Base-by-base conservation (phyloP, 2,888 invertebrate species). In the Altica lythri region DNA sequence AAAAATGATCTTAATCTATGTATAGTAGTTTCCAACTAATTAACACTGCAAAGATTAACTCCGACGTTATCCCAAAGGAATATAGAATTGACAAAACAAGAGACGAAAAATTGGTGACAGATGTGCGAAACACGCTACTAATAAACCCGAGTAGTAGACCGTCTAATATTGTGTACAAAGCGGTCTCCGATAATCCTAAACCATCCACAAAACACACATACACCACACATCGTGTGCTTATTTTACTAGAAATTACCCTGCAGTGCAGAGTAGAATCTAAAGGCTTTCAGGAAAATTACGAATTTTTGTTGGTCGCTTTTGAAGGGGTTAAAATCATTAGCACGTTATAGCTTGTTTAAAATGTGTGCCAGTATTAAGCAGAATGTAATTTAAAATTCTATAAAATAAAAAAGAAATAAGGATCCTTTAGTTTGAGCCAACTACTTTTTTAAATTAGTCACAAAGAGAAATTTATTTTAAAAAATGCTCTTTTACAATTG, bases 291-390 rank as follows among this genome's bases (percentile, higher is more conserved):
- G 35, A 37, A 53, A 53, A 48, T 53, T 48, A 47, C 42, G 43
- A 53, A 47, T 48, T 53, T 47, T 48, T 47, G 53, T 47, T 53
- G 47, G 53, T 53, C 47, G 25, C 42, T 18, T 53, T 53, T 18
- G 27, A 27, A 22, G 9, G 37, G 22, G 43, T 43, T 35, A 34
- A 43, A 53, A 53, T 53, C 53, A 53, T 53, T 48, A 53, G 43
- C 53, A 35, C 48, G 12, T 18, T 17, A n/a, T 5, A 16, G 2
- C 34, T 16, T 13, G 16, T 34, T 34, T 14, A 8, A 30, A 2
- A 30, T 12, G 30, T 6, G 6, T 12, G 30, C 30, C 30, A 13
- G 30, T 30, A 30, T 27, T 17, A 10, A n/a, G 9, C 2, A 6
- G 17, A 37, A 18, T 17, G 16, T 18, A 1, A 17, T 9, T 16